Conservation (phyloP, 2,113 vertebrate species). For the Microcebus murinus region DNA sequence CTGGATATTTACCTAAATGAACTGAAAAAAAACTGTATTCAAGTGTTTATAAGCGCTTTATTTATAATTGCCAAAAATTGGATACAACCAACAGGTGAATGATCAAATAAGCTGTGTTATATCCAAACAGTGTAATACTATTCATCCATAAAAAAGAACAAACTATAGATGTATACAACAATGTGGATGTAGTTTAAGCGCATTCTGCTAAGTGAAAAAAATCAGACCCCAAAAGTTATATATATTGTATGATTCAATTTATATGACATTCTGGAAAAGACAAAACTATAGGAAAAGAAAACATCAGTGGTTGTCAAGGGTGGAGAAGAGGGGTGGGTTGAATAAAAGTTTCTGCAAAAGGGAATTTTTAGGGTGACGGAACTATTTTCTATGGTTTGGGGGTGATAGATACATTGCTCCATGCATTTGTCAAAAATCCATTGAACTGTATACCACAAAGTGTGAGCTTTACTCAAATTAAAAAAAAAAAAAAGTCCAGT, state of each 20-base stretch:
- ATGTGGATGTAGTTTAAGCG: background rate
- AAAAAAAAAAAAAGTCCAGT: background rate
- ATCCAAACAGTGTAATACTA: background rate
- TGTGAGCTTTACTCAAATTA: background rate
- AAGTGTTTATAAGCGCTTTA: background rate
- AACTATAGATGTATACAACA: background rate
- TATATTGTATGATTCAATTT: background rate
- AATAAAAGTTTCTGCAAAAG: background rate
- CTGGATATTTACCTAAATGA: background rate
- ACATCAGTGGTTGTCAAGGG: background rate
- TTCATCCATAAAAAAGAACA: background rate
- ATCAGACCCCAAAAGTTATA: background rate
- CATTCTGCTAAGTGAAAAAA: background rate
- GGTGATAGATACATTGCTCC: background rate
- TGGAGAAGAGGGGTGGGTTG: background rate
- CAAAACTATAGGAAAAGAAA: background rate
- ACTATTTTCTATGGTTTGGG: background rate
- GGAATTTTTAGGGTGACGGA: background rate
- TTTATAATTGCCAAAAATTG: background rate
- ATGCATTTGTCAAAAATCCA: background rate
- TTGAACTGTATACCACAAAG: background rate
- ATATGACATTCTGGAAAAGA: background rate
- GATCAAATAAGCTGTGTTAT: background rate
- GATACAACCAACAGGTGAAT: background rate
- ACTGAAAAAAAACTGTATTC: background rate